A percentile compares a stretch with the other conserved stretches of the same genome.
Evolutionary conservation across 2,888 invertebrate genomes (phyloP).

Genomic region (Melangyna quadrimaculata): DNA sequence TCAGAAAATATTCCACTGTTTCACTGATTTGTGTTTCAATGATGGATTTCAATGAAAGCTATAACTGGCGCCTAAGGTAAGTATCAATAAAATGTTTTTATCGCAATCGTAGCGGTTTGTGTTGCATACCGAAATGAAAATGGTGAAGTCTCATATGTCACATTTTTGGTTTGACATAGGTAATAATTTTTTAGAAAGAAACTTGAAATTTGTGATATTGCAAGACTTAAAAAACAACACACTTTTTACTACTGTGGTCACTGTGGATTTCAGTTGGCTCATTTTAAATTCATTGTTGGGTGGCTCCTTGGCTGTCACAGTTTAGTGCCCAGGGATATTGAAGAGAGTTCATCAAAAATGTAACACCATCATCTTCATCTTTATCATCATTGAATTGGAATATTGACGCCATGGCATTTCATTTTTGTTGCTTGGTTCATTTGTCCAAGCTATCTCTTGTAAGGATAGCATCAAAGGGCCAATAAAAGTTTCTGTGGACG

Average conservation of each 20-base stretch:
- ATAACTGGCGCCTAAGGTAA: too few species aligned
- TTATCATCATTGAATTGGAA: constrained; percentile 53
- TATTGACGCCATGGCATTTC: constrained; percentile 34
- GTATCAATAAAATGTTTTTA: too few species aligned
- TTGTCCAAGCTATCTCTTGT: neutral
- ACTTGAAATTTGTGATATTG: neutral
- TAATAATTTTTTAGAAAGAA: constrained; percentile 25
- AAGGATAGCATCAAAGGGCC: neutral
- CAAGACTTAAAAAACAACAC: too few species aligned
- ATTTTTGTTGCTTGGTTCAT: constrained; percentile 9
- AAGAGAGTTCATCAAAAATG: constrained; percentile 51
- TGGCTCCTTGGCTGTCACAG: constrained; percentile 21
- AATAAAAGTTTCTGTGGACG: constrained; percentile 26
- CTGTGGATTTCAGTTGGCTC: neutral
- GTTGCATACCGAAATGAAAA: constrained; percentile 48
- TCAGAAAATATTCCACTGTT: too few species aligned
- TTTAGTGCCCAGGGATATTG: neutral
- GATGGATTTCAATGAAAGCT: too few species aligned
- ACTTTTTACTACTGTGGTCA: neutral
- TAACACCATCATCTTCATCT: constrained; percentile 34
- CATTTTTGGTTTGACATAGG: neutral
- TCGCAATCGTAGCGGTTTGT: too few species aligned
- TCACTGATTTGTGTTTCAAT: too few species aligned
- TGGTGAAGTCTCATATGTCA: constrained; percentile 23
- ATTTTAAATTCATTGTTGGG: neutral